phyloP scores from a whole-genome alignment of 53 echinoderm and acorn worm species.

The Astropecten irregularis region DNA sequence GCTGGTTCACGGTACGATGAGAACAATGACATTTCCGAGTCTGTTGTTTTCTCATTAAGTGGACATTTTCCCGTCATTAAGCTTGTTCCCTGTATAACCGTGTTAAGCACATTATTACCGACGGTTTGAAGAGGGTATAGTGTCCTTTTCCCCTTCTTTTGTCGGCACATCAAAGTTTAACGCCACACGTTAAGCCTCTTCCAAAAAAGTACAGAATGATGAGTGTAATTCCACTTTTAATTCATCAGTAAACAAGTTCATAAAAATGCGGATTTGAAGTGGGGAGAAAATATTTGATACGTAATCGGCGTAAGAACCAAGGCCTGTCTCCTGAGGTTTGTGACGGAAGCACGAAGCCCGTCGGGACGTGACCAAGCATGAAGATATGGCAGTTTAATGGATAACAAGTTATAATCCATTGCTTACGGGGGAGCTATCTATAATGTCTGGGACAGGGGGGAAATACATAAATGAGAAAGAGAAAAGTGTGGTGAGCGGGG shows the following conservation, averaged over 20 bases:
- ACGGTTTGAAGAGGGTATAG: too few species aligned
- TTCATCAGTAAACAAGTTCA: slow-evolving; percentile 43
- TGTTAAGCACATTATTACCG: too few species aligned
- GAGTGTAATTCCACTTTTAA: not conserved
- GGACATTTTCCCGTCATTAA: too few species aligned
- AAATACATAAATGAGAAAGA: not conserved
- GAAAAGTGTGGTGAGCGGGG: not conserved
- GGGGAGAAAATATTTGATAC: slow-evolving; percentile 25
- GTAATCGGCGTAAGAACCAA: not conserved
- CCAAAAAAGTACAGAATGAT: not conserved
- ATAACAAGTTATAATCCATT: slow-evolving; percentile 34
- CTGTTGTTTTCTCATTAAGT: too few species aligned
- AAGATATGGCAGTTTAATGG: slow-evolving; percentile 30
- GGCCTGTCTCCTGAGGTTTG: not conserved
- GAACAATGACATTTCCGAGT: too few species aligned
- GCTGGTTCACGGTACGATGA: too few species aligned
- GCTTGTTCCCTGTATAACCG: too few species aligned
- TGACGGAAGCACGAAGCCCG: slow-evolving; percentile 6
- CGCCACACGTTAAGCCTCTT: not conserved
- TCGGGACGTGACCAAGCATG: slow-evolving; percentile 26
- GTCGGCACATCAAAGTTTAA: slow-evolving; percentile 3
- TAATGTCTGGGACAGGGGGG: not conserved
- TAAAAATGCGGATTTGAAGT: too few species aligned
- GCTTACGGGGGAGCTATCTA: slow-evolving; percentile 13
- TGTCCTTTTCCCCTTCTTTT: too few species aligned